phyloP scores from a whole-genome alignment of 2,888 invertebrate species.

The Eristalis pertinax region DNA sequence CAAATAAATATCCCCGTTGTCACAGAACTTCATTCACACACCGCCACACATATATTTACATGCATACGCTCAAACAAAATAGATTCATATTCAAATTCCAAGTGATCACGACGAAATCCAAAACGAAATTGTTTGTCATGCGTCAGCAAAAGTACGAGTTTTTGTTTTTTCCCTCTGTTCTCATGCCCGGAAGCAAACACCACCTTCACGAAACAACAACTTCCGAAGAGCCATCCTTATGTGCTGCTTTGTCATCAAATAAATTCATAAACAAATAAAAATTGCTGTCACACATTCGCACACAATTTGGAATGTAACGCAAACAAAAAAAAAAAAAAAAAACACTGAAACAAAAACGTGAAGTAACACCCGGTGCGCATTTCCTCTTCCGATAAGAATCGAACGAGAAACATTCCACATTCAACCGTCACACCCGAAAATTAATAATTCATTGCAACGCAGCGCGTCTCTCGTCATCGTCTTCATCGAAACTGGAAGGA shows the following conservation, averaged over 20 bases:
- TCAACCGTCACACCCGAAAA: constrained; percentile 47
- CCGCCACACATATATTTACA: not conserved
- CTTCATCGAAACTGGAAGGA: not conserved
- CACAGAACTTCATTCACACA: not conserved
- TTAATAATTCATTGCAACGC: constrained; percentile 52
- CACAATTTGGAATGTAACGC: not conserved
- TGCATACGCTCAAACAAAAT: not conserved
- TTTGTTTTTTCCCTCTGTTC: not conserved
- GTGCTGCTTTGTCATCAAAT: not conserved
- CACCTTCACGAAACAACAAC: not conserved
- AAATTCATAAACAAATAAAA: not conserved
- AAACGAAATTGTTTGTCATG: not conserved
- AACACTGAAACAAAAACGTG: not conserved
- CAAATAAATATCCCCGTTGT: not conserved
- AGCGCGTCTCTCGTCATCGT: not conserved
- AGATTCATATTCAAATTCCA: not conserved
- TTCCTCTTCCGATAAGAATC: constrained; percentile 57
- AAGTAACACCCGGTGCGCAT: not conserved
- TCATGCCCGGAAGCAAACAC: not conserved
- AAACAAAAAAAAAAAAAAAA: not conserved
- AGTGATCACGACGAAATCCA: not conserved
- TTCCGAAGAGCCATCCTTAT: not conserved
- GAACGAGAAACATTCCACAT: not conserved
- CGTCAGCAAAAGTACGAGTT: not conserved
- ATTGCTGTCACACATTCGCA: not conserved